Evolutionary conservation across 1,140 invertebrate species (phyloP).

Genomic region (Luehdorfia chinensis): DNA sequence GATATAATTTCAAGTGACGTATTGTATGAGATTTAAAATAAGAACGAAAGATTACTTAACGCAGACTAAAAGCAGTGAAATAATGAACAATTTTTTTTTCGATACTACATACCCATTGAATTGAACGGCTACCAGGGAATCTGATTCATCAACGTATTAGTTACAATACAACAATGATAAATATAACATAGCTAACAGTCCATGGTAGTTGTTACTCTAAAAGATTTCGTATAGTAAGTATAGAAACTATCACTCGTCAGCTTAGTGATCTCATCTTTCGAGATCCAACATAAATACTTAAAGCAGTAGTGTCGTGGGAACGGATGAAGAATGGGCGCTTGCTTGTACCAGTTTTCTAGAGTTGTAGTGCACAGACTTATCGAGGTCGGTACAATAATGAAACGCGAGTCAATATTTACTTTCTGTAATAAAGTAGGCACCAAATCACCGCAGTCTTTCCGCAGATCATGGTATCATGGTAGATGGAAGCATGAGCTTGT

Average conservation of each 20-base stretch:
- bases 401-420: constrained; percentile 61
- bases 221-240: too few species aligned
- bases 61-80: too few species aligned
- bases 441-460: constrained; percentile 22
- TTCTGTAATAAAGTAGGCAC: constrained; percentile 35
- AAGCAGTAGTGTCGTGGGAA: constrained; percentile 63
- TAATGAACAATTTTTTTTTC: too few species aligned
- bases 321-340: constrained; percentile 51
- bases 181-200: too few species aligned
- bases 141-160: too few species aligned
- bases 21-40: too few species aligned
- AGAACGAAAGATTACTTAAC: too few species aligned
- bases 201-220: too few species aligned
- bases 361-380: constrained; percentile 57
- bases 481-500: constrained; percentile 1
- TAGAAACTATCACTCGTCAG: constrained; percentile 42
- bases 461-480: neutral
- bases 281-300: constrained; percentile 48
- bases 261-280: constrained; percentile 58
- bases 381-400: constrained; percentile 64
- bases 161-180: too few species aligned
- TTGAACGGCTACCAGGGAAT: too few species aligned
- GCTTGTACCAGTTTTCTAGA: constrained; percentile 67
- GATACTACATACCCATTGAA: too few species aligned
- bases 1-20: too few species aligned